Conservation (phyloP, 2,888 invertebrate species). For the Rhyacophila evoluta region DNA sequence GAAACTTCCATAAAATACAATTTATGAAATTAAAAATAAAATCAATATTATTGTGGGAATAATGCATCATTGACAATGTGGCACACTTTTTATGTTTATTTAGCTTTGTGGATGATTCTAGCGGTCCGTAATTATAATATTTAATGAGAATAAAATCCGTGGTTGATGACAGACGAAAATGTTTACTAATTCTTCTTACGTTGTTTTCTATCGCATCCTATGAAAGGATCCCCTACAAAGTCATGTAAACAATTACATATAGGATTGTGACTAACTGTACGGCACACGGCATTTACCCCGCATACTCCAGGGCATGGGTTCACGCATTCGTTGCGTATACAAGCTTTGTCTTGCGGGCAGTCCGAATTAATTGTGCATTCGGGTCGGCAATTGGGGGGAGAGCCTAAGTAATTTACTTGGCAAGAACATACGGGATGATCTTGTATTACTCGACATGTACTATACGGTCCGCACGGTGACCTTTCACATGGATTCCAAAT, state of each 20-base stretch:
- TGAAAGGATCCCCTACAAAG: slow-evolving; percentile 79
- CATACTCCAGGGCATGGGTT: slow-evolving; percentile 86
- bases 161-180: neutral
- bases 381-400: slow-evolving; percentile 80
- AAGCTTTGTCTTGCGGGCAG: slow-evolving; percentile 80
- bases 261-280: slow-evolving; percentile 80
- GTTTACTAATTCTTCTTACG: slow-evolving; percentile 58
- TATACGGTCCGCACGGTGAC: slow-evolving; percentile 68
- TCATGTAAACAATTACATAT: slow-evolving; percentile 77
- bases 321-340: slow-evolving; percentile 79
- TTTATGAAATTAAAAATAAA: too few species aligned
- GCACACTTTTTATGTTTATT: too few species aligned
- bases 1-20: too few species aligned
- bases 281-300: slow-evolving; percentile 79
- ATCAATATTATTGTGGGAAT: too few species aligned
- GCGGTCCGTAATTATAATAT: too few species aligned
- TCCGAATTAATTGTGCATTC: slow-evolving; percentile 86
- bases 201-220: slow-evolving; percentile 67
- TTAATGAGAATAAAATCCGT: neutral
- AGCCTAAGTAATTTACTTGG: slow-evolving; percentile 70
- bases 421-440: slow-evolving; percentile 75
- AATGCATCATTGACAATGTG: too few species aligned
- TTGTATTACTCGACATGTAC: slow-evolving; percentile 66
- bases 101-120: too few species aligned
- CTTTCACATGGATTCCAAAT: slow-evolving; percentile 63